Evolutionary conservation across 2,797 vertebrate genomes (phyloP).

Genomic region (Kryptolebias ocellatus): DNA sequence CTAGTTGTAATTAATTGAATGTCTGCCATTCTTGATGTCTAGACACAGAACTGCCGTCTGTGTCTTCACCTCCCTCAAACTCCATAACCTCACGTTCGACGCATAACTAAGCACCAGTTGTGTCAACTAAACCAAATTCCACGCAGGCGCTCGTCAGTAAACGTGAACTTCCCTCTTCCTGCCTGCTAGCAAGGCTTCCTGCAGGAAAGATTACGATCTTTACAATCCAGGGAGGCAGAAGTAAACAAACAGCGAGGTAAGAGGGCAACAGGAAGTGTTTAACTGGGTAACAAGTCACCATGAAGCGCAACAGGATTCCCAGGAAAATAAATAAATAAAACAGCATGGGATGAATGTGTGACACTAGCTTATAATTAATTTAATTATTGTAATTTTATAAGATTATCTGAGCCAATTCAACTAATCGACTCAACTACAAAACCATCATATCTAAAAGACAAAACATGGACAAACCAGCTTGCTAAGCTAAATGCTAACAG

Average conservation of each 20-base stretch:
- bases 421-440: no score
- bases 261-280: conserved; percentile 66
- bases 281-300: conserved; percentile 47
- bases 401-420: no score
- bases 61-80: neutral
- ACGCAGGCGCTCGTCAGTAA: conserved; percentile 62
- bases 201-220: conserved; percentile 79
- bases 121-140: conserved; percentile 42
- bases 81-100: conserved; percentile 10
- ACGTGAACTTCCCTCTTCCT: conserved; percentile 77
- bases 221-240: conserved; percentile 70
- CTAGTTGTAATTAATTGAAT: no score
- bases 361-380: no score
- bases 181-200: conserved; percentile 71
- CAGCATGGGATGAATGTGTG: neutral
- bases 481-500: no score
- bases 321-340: conserved; percentile 20
- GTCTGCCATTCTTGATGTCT: neutral
- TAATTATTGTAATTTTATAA: no score
- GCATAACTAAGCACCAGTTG: neutral
- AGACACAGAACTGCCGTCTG: neutral
- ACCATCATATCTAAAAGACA: no score
- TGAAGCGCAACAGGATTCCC: conserved; percentile 19
- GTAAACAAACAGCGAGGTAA: conserved; percentile 62
- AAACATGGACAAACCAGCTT: no score